A percentile compares a stretch with the other conserved stretches of the same genome.
phyloP scores from a whole-genome alignment of 2,797 vertebrate genomes.

The Neopelma chrysocephalum region DNA sequence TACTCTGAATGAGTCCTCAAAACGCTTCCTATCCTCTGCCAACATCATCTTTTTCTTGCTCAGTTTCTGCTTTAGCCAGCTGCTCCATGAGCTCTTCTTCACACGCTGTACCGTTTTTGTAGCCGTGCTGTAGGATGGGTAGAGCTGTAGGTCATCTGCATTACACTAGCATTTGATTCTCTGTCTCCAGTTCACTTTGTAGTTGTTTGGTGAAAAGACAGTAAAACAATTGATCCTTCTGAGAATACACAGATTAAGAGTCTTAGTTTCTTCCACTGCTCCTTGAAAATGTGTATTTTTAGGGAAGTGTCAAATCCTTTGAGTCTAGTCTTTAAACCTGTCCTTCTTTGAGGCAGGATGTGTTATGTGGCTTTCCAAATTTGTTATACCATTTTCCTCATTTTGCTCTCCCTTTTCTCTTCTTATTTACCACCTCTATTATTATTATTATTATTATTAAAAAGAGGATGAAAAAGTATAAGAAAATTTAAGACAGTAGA shows the following conservation, averaged over 20 bases:
- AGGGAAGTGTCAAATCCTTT: not conserved
- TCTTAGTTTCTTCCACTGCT: constrained; percentile 18
- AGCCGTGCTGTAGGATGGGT: constrained; percentile 25
- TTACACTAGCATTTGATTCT: not conserved
- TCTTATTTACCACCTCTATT: not conserved
- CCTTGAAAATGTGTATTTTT: not conserved
- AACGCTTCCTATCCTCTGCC: constrained; percentile 25
- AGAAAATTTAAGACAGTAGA: not conserved
- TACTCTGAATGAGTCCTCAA: constrained; percentile 5
- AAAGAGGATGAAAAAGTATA: not conserved
- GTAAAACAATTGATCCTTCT: constrained; percentile 12
- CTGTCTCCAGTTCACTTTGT: not conserved
- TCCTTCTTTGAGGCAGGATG: not conserved
- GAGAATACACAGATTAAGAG: not conserved
- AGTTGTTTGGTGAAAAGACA: not conserved
- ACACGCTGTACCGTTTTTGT: not conserved
- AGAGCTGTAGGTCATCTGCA: constrained; percentile 37
- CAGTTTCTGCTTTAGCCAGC: constrained; percentile 53
- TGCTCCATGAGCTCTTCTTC: constrained; percentile 41
- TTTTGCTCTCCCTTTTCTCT: not conserved
- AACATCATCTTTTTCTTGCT: constrained; percentile 31
- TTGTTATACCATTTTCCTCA: not conserved
- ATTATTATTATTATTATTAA: not conserved
- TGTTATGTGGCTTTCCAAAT: not conserved
- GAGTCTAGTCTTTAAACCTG: not conserved